Conservation (phyloP, 2,113 vertebrate genomes). For the Indicator maculatus region DNA sequence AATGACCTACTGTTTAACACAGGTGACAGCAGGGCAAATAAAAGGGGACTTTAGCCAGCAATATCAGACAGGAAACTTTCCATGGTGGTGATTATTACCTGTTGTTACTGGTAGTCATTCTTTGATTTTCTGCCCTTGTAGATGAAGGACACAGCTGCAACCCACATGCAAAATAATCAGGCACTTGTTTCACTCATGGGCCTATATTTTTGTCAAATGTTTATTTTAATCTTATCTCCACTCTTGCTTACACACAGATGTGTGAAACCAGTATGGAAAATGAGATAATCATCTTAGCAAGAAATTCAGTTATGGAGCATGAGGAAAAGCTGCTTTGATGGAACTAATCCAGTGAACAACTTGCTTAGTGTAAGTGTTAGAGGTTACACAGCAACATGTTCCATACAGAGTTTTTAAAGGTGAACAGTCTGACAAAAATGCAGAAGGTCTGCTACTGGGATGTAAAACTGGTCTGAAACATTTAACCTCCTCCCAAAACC, state of each 20-base stretch:
- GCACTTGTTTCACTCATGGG: neutral
- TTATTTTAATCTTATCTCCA: slow-evolving; percentile 21
- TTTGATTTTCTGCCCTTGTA: neutral
- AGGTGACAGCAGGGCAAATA: neutral
- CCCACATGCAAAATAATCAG: neutral
- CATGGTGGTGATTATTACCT: neutral
- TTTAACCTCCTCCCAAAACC: neutral
- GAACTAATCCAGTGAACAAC: neutral
- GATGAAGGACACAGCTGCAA: neutral
- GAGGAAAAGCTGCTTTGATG: neutral
- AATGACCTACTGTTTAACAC: neutral
- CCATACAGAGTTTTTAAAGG: neutral
- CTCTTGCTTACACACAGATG: neutral
- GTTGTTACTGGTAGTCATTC: neutral
- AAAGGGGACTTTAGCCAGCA: neutral
- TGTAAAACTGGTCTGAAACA: neutral
- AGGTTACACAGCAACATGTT: neutral
- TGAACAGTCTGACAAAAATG: neutral
- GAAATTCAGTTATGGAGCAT: neutral
- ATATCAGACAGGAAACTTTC: neutral
- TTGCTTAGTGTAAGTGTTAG: neutral
- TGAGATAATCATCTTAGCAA: neutral
- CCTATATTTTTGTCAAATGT: slow-evolving; percentile 1
- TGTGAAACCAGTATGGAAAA: neutral
- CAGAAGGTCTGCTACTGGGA: neutral